Evolutionary conservation across 35 echinoderm and acorn worm genomes (phyloP).

Genomic region (Heliocidaris erythrogramma): DNA sequence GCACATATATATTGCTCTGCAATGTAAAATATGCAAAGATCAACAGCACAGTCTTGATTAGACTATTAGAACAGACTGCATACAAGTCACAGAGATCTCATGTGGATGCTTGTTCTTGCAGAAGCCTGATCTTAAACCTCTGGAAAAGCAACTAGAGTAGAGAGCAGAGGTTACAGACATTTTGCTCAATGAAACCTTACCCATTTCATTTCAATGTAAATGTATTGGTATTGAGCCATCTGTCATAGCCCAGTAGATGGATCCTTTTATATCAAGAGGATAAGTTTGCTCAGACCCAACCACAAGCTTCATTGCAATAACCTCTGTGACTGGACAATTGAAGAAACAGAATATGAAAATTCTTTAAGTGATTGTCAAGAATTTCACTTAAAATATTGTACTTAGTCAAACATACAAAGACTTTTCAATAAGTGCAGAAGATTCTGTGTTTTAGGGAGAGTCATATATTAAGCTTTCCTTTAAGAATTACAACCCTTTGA

Average conservation of each 20-base stretch:
- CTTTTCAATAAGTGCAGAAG: not conserved
- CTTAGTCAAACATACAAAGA: not conserved
- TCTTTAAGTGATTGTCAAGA: not conserved
- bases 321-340: not conserved
- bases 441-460: not conserved
- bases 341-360: not conserved
- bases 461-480: not conserved
- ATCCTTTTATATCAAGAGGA: not conserved
- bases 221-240: not conserved
- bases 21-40: too few relatives aligned
- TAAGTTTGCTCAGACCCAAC: not conserved
- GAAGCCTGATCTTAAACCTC: too few relatives aligned
- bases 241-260: not conserved
- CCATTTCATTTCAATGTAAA: not conserved
- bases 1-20: too few relatives aligned
- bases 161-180: too few relatives aligned
- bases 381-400: not conserved
- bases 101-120: too few relatives aligned
- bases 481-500: not conserved
- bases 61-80: too few relatives aligned
- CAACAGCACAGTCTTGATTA: too few relatives aligned
- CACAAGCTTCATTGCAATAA: not conserved
- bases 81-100: too few relatives aligned
- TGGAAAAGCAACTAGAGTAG: too few relatives aligned
- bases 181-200: too few relatives aligned